Conservation (phyloP, 2,888 invertebrate species). For the Pyrocoelia pectoralis region DNA sequence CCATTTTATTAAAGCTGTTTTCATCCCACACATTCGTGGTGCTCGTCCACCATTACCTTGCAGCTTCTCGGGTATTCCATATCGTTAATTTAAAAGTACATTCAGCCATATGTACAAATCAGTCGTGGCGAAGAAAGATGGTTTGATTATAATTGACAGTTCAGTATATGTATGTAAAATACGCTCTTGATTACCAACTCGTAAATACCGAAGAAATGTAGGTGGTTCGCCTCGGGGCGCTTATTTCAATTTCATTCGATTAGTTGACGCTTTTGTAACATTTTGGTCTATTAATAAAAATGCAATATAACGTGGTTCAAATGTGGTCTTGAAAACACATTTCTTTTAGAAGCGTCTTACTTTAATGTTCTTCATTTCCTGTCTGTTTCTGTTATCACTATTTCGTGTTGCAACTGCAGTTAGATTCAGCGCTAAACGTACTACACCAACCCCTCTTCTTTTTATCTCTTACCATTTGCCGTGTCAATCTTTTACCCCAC, state of each 20-base stretch:
- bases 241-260: not conserved
- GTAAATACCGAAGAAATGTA: not conserved
- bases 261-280: not conserved
- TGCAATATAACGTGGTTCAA: not conserved
- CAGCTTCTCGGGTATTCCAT: too few relatives aligned
- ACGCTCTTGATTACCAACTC: not conserved
- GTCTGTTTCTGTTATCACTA: slow-evolving; percentile 13
- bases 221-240: not conserved
- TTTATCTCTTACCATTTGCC: slow-evolving; percentile 24
- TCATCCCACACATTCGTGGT: too few relatives aligned
- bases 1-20: too few relatives aligned
- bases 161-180: not conserved
- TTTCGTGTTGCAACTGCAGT: slow-evolving; percentile 25
- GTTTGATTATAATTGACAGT: not conserved
- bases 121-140: not conserved
- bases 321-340: not conserved
- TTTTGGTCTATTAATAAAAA: too few relatives aligned
- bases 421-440: slow-evolving; percentile 4
- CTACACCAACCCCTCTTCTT: slow-evolving; percentile 10
- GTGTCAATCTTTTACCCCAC: slow-evolving; percentile 22
- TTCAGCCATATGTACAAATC: not conserved
- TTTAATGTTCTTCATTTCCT: slow-evolving; percentile 26
- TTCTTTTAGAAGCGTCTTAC: not conserved
- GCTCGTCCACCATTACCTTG: too few relatives aligned
- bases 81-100: not conserved